Percentiles rank a stretch among this genome's conserved stretches.
These are phyloP conservation scores for Hemichromis elongatus DNA, from an alignment of 2,113 vertebrate species.

Conservation along the genomic window DNA sequence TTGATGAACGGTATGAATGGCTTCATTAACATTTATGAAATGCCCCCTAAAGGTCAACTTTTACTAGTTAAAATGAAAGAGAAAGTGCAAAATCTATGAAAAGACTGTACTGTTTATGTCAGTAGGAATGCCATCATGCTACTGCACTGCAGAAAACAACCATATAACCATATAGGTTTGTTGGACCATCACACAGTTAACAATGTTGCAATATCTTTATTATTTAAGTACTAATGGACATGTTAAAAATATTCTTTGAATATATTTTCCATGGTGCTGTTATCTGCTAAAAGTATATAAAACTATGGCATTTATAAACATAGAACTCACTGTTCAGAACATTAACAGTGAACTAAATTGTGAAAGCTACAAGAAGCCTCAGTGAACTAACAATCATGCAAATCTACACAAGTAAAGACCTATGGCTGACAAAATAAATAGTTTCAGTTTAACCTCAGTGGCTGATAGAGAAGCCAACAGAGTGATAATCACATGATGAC, in stretches of 20 bases:
- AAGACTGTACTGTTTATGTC: too few relatives aligned
- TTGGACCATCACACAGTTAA: background rate
- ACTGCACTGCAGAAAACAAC: background rate
- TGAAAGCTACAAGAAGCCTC: background rate
- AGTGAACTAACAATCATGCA: background rate
- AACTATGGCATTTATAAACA: conserved; percentile 18
- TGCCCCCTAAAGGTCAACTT: background rate
- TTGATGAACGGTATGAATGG: background rate
- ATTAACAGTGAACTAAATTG: background rate
- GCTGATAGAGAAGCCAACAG: background rate
- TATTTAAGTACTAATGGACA: conserved; percentile 6
- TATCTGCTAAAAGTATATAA: conserved; percentile 15
- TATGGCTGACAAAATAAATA: conserved; percentile 47
- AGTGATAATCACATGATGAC: conserved; percentile 13
- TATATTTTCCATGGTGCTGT: background rate
- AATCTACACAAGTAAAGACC: conserved; percentile 23
- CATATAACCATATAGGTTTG: background rate
- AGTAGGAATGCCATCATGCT: background rate
- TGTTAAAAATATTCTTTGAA: conserved; percentile 22
- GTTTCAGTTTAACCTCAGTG: background rate
- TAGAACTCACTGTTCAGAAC: background rate
- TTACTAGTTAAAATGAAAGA: background rate
- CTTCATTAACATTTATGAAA: background rate
- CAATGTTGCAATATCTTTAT: conserved; percentile 33
- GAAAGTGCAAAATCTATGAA: background rate